A percentile compares a stretch with the other conserved stretches of the same genome.
Evolutionary conservation across 2,888 invertebrate genomes (phyloP).

Genomic region (Dryobotodes eremita): DNA sequence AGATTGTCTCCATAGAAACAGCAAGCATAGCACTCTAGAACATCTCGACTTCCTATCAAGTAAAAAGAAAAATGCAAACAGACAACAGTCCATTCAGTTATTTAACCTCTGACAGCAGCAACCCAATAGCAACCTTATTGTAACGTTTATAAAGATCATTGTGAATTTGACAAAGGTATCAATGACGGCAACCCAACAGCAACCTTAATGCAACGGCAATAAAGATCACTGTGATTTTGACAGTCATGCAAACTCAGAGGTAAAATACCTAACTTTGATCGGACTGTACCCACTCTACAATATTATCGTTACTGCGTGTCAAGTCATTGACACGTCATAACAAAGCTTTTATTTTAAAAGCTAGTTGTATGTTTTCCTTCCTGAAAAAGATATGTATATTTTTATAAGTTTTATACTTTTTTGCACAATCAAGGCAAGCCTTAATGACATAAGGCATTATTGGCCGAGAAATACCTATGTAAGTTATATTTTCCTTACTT

Average conservation of each 20-base stretch:
- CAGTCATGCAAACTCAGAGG: too few relatives aligned
- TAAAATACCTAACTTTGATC: too few relatives aligned
- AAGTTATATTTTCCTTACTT: background rate
- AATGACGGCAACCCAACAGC: too few relatives aligned
- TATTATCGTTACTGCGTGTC: conserved; percentile 22
- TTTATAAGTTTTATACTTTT: background rate
- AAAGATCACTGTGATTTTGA: too few relatives aligned
- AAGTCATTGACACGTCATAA: conserved; percentile 20
- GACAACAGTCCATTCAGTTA: background rate
- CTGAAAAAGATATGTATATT: background rate
- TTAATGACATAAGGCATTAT: conserved; percentile 11
- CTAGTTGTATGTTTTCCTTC: background rate
- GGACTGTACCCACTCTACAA: background rate
- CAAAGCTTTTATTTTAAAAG: conserved; percentile 25
- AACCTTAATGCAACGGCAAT: too few relatives aligned
- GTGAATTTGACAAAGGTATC: too few relatives aligned
- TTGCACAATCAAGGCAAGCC: conserved; percentile 1
- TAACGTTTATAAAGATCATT: too few relatives aligned
- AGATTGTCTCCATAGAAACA: conserved; percentile 10
- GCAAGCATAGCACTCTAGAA: background rate
- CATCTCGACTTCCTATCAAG: conserved; percentile 19
- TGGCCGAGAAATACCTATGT: background rate
- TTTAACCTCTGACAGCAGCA: too few relatives aligned
- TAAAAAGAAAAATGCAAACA: conserved; percentile 8
- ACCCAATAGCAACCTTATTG: too few relatives aligned